A percentile compares a stretch with the other conserved stretches of the same genome.
These are phyloP conservation scores for Cavia porcellus DNA, from an alignment of 2,113 vertebrate species.

Conservation along the genomic window DNA sequence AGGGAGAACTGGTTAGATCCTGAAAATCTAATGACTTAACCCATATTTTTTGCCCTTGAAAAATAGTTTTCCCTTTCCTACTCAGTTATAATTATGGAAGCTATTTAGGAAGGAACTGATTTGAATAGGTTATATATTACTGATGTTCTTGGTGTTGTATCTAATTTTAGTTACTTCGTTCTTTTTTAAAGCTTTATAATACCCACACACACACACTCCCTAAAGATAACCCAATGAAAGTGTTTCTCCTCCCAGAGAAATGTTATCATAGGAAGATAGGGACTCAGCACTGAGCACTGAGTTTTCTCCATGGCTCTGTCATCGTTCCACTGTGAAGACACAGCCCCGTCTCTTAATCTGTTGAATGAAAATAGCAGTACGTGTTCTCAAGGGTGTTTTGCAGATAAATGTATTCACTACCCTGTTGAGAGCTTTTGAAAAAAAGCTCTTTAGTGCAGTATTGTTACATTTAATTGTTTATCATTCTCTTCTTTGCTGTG, in stretches of 20 bases:
- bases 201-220: background rate
- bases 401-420: background rate
- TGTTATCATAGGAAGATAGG: conserved; percentile 51
- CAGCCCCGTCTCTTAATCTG: conserved; percentile 31
- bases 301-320: conserved; percentile 51
- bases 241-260: conserved; percentile 54
- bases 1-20: conserved; percentile 8
- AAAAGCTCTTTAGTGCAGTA: background rate
- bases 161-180: conserved; percentile 18
- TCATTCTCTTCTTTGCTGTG: conserved; percentile 38
- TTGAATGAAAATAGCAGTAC: conserved; percentile 32
- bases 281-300: background rate
- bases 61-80: conserved; percentile 37
- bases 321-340: background rate
- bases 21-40: conserved; percentile 47
- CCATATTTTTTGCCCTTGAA: conserved; percentile 40
- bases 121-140: conserved; percentile 15
- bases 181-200: conserved; percentile 47
- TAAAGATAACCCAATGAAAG: conserved; percentile 36
- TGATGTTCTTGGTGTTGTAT: conserved; percentile 29
- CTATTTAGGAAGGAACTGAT: conserved; percentile 45
- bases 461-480: background rate
- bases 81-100: conserved; percentile 17
- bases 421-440: background rate
- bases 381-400: conserved; percentile 46